Evolutionary conservation across 2,888 invertebrate species (phyloP), one percentile per base, ranked within the genome.

Genomic region (Gastrophysa polygoni): DNA sequence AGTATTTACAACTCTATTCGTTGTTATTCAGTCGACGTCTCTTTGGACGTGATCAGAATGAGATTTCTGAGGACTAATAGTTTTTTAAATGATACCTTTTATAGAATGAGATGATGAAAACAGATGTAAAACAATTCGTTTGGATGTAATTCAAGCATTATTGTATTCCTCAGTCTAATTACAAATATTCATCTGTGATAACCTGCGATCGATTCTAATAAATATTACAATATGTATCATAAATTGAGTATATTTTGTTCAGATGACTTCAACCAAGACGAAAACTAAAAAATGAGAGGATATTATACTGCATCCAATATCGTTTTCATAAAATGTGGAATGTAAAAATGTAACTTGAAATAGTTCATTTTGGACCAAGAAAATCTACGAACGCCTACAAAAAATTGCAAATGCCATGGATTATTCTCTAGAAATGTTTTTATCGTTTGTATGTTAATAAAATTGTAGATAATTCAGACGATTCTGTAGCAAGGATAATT

Each of bases 401-500:
- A 59, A 61, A 50, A 59, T 61, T 57, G 57, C 58, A 59, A 59
- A 61, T 50, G 55, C 57, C 21, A 34, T 20, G 16, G 18, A 14
- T 21, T 14, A 48, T n/a, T 2, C 3, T 24, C n/a, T 6, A 16
- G n/a, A n/a, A n/a, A 10, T 21, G 21, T 18, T 18, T 8, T 34
- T 34, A 1, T 2, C n/a, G 10, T 29, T 38, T 18, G 10, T 54
- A 21, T 34, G 1, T 17, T 43, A 14, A 16, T 24, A 28, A 54
- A 17, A 43, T 59, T 63, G 52, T 71, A 73, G 75, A 74, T 68
- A 69, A 67, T 68, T 71, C 73, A 47, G 75, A 76, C 65, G 75
- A 77, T 66, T 74, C 74, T 5, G 51, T 76, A 43, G 73, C 72
- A 66, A 75, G 71, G 61, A 68, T 78, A 48, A 73, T 73, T 4